Conservation (phyloP, 2,113 vertebrate species). For the Limnothrissa miodon region DNA sequence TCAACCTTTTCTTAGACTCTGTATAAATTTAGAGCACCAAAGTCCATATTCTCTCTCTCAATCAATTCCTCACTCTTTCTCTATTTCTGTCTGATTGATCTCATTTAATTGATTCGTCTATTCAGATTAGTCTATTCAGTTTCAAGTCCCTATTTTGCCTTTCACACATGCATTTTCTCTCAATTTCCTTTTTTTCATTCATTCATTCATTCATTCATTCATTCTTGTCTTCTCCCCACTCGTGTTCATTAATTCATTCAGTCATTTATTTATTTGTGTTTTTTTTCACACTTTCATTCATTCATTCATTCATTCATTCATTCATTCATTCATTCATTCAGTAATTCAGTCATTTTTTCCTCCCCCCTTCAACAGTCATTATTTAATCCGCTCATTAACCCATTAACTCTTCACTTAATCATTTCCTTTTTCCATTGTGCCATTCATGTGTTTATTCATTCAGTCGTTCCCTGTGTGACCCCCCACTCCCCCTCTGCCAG, state of each 20-base stretch:
- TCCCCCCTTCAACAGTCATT: too few relatives aligned
- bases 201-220: neutral
- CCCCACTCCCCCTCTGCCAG: slow-evolving; percentile 68
- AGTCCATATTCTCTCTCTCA: neutral
- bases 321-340: too few relatives aligned
- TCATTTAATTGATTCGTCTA: too few relatives aligned
- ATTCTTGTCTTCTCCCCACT: neutral
- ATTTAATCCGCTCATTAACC: too few relatives aligned
- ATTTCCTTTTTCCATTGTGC: neutral
- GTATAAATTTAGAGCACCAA: neutral
- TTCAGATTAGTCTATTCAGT: too few relatives aligned
- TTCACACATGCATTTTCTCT: neutral
- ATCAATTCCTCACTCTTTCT: neutral
- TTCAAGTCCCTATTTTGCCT: too few relatives aligned
- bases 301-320: too few relatives aligned
- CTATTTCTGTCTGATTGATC: too few relatives aligned
- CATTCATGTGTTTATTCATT: too few relatives aligned
- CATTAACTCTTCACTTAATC: neutral
- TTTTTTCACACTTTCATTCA: too few relatives aligned
- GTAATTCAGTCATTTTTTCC: too few relatives aligned
- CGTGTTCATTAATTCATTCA: too few relatives aligned
- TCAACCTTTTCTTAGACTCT: neutral
- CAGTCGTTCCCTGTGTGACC: neutral
- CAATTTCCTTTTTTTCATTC: neutral
- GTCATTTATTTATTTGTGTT: neutral